Evolutionary conservation across 2,113 vertebrate genomes (phyloP), one percentile per base, ranked within the genome.

Genomic region (Mesocricetus auratus): DNA sequence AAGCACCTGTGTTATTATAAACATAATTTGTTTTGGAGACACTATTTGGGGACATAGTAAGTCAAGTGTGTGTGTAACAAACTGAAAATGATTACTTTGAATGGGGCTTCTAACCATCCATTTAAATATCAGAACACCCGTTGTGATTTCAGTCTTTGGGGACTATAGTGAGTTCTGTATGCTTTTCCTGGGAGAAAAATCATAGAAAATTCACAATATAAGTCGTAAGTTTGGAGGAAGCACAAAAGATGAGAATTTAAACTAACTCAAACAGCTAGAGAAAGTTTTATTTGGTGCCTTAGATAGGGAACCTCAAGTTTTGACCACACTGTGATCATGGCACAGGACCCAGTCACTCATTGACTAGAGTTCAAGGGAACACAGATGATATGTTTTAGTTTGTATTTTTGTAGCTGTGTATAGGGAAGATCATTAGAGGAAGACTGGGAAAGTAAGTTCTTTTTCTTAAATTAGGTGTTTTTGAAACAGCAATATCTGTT

Each of bases 261-360:
- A 56, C 33, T 56, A n/a, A 2, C 4, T 79, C 33, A 56, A 56
- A 21, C 29, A 56, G 19, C 50, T n/a, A 81, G 33, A 13, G 33
- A 6, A 33, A 9, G 47, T 53, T 53, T 79, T 53, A 24, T 19
- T 56, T 81, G 33, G 36, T 81, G 50, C 50, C 9, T 56, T 19
- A 56, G 10, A 56, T 22, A 19, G 8, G 6, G 33, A n/a, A 2
- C n/a, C 1, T 36, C 33, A 56, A 3, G 1, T 7, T 58, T 22
- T 1, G 4, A 9, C 19, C 50, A 81, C 33, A 12, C 19, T n/a
- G 47, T 79, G 33, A 81, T n/a, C 4, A 56, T 56, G 10, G 50
- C 4, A 13, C 21, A 45, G 19, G 36, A 33, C 10, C 78, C 33
- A 81, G 19, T 12, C 53, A 79, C 50, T 24, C 50, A 56, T 3